A percentile compares a stretch with the other conserved stretches of the same genome.
Evolutionary conservation across 1,140 invertebrate species (phyloP).

Genomic region (Triops cancriformis): DNA sequence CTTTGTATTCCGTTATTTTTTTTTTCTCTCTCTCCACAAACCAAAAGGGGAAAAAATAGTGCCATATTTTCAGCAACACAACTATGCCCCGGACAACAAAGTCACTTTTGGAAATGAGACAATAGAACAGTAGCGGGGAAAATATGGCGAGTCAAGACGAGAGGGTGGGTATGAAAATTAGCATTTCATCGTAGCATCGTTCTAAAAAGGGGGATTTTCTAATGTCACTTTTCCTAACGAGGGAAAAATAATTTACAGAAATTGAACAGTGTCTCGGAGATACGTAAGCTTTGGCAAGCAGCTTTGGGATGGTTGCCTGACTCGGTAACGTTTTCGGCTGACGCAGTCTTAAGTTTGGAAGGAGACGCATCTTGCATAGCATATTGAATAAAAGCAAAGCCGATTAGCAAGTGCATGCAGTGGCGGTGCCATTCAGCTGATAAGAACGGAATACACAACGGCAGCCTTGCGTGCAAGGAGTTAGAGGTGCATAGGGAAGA

Average conservation of each 20-base stretch:
- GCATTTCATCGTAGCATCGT: not conserved
- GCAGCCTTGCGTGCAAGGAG: not conserved
- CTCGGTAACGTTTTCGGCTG: not conserved
- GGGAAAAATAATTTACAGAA: not conserved
- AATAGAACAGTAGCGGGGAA: not conserved
- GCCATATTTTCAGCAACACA: not conserved
- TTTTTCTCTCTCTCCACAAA: not conserved
- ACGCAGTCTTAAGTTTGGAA: not conserved
- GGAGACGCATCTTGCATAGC: not conserved
- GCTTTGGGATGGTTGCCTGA: constrained; percentile 2
- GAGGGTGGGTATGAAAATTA: not conserved
- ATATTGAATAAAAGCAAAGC: constrained; percentile 11
- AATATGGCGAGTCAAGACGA: not conserved
- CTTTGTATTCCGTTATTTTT: not conserved
- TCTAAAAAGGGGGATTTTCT: not conserved
- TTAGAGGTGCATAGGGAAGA: not conserved
- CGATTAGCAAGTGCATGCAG: constrained; percentile 10
- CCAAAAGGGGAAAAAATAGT: not conserved
- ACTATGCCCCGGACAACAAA: not conserved
- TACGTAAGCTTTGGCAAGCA: not conserved
- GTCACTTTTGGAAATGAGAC: not conserved
- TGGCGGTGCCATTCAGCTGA: constrained; percentile 4
- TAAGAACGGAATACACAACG: not conserved
- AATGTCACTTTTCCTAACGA: not conserved
- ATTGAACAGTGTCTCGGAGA: not conserved